Evolutionary conservation across 2,888 invertebrate species (phyloP).

Genomic region (Marronus borbonicus): DNA sequence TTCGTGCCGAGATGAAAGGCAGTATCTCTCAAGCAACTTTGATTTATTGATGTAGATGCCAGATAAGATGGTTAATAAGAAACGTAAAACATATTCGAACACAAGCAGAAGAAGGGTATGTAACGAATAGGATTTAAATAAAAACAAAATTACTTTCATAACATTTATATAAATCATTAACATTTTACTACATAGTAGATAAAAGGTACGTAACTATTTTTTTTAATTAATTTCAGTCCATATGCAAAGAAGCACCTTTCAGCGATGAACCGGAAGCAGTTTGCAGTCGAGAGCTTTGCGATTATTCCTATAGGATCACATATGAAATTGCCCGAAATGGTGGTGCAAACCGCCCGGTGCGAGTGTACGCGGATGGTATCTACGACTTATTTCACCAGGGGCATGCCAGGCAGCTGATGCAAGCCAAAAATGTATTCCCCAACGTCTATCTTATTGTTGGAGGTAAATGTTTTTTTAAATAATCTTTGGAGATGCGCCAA

Average conservation of each 20-base stretch:
- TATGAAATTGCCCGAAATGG: slow-evolving; percentile 89
- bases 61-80: slow-evolving; percentile 11
- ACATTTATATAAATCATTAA: background rate
- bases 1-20: background rate
- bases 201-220: background rate
- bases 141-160: background rate
- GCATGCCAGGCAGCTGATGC: slow-evolving; percentile 96
- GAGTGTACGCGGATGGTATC: slow-evolving; percentile 99
- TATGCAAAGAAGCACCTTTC: slow-evolving; percentile 89
- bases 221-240: slow-evolving; percentile 73
- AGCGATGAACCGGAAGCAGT: slow-evolving; percentile 90
- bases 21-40: slow-evolving; percentile 14
- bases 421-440: slow-evolving; percentile 97
- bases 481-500: background rate
- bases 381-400: slow-evolving; percentile 99
- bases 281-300: slow-evolving; percentile 83
- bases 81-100: background rate
- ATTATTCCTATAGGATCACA: slow-evolving; percentile 88
- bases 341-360: slow-evolving; percentile 85
- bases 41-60: slow-evolving; percentile 7
- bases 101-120: slow-evolving; percentile 15
- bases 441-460: slow-evolving; percentile 99
- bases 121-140: background rate
- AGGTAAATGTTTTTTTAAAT: slow-evolving; percentile 75
- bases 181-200: background rate